Percentiles rank a stretch among this genome's conserved stretches.
Evolutionary conservation across 2,797 vertebrate genomes (phyloP).

Genomic region (Prionace glauca): DNA sequence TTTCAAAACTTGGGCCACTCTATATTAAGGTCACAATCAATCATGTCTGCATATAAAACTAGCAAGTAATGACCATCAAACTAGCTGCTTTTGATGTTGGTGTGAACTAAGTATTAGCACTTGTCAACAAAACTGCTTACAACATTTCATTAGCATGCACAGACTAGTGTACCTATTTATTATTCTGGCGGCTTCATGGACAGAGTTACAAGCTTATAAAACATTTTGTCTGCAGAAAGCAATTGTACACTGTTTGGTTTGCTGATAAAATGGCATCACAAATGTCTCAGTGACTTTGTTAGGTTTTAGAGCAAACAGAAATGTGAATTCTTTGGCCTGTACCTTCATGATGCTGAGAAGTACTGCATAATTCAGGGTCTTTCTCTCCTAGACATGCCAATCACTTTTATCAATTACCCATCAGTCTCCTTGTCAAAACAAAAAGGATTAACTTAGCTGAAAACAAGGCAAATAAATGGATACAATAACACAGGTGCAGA

Average conservation of each 20-base stretch:
- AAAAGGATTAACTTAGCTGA: conserved; percentile 72
- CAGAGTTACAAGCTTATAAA: conserved; percentile 93
- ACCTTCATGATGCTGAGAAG: conserved; percentile 72
- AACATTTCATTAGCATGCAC: conserved; percentile 99
- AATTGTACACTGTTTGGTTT: conserved; percentile 87
- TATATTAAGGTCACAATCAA: conserved; percentile 99
- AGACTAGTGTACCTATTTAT: conserved; percentile 95
- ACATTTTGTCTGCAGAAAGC: conserved; percentile 82
- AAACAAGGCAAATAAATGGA: conserved; percentile 77
- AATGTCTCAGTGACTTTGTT: conserved; percentile 71
- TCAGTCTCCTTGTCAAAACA: conserved; percentile 74
- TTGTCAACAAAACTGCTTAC: conserved; percentile 99
- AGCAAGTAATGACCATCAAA: conserved; percentile 97
- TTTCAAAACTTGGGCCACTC: conserved; percentile 99
- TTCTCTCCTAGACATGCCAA: conserved; percentile 76
- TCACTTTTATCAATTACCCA: conserved; percentile 81
- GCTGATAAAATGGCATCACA: conserved; percentile 87
- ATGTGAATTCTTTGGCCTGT: conserved; percentile 69
- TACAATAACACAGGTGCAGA: conserved; percentile 66
- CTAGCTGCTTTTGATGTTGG: conserved; percentile 99
- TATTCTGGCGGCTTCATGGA: conserved; percentile 99
- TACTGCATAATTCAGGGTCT: conserved; percentile 74
- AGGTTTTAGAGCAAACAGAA: conserved; percentile 84
- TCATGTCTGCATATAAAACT: conserved; percentile 95
- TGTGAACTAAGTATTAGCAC: conserved; percentile 99